These are phyloP conservation scores for Aurelia sp. DNA, from an alignment of 30 jellyfish, hydroid and myxozoan genomes.

Conservation along the genomic window DNA sequence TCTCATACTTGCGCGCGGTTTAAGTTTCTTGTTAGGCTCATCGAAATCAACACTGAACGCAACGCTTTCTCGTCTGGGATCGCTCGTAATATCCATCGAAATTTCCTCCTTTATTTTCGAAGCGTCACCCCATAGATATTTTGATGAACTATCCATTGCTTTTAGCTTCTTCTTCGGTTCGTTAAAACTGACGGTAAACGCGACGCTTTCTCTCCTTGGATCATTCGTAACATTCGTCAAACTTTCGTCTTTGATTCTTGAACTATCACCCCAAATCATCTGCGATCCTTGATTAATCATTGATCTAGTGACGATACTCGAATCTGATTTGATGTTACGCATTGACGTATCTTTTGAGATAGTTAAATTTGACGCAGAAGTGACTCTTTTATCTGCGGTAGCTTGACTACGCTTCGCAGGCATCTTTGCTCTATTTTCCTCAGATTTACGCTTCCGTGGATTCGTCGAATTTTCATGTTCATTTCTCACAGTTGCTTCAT, in stretches of 20 bases:
- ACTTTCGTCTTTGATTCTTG: conserved; percentile 46
- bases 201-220: conserved; percentile 74
- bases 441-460: conserved; percentile 14
- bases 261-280: conserved; percentile 66
- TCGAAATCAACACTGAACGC: conserved; percentile 50
- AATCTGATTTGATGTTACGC: conserved; percentile 62
- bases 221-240: conserved; percentile 3
- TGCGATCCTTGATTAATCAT: conserved; percentile 51
- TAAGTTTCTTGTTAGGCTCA: conserved; percentile 60
- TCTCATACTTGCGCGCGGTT: conserved; percentile 66
- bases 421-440: neutral
- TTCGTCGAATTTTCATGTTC: neutral
- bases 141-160: conserved; percentile 4
- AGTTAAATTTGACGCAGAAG: too few relatives aligned
- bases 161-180: conserved; percentile 63
- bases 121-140: conserved; percentile 21
- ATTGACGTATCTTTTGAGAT: conserved; percentile 1
- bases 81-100: conserved; percentile 4
- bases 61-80: conserved; percentile 70
- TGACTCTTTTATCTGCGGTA: neutral
- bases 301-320: conserved; percentile 49
- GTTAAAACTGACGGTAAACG: conserved; percentile 47
- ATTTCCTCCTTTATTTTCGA: conserved; percentile 38
- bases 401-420: conserved; percentile 31
- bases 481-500: conserved; percentile 41